These are phyloP conservation scores for Drosophila nr. perissopoda DNA, from an alignment of 2,888 invertebrate species.

Conservation along the genomic window DNA sequence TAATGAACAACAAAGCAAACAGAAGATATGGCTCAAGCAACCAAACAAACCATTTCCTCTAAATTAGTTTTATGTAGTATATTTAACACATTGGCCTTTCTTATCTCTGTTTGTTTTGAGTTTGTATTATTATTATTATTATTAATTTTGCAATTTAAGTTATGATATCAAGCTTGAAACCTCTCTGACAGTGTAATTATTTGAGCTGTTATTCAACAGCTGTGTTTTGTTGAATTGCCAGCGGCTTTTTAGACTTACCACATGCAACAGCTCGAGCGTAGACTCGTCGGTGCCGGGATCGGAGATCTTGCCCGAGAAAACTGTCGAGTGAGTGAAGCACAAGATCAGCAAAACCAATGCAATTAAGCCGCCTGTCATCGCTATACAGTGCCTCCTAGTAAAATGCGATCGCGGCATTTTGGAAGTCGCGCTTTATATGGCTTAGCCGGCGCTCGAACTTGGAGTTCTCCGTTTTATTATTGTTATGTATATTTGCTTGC, in stretches of 20 bases:
- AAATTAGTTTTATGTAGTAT: neutral
- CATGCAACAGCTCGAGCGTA: slow-evolving; percentile 82
- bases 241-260: slow-evolving; percentile 77
- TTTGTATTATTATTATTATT: neutral
- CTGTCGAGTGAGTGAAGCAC: slow-evolving; percentile 74
- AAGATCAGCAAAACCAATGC: slow-evolving; percentile 78
- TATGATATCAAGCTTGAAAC: neutral
- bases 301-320: slow-evolving; percentile 66
- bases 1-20: neutral
- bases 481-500: slow-evolving; percentile 16
- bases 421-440: slow-evolving; percentile 68
- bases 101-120: neutral
- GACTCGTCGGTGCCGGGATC: slow-evolving; percentile 73
- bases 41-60: neutral
- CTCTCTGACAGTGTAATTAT: slow-evolving; percentile 29
- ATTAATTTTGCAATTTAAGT: neutral
- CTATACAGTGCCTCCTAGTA: slow-evolving; percentile 81
- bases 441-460: slow-evolving; percentile 23
- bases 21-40: neutral
- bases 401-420: slow-evolving; percentile 84
- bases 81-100: neutral
- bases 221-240: neutral
- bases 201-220: slow-evolving; percentile 32
- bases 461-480: slow-evolving; percentile 25
- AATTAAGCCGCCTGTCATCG: slow-evolving; percentile 80